Base-by-base conservation (phyloP, 2,797 vertebrate species). In the Clarias pachynema region DNA sequence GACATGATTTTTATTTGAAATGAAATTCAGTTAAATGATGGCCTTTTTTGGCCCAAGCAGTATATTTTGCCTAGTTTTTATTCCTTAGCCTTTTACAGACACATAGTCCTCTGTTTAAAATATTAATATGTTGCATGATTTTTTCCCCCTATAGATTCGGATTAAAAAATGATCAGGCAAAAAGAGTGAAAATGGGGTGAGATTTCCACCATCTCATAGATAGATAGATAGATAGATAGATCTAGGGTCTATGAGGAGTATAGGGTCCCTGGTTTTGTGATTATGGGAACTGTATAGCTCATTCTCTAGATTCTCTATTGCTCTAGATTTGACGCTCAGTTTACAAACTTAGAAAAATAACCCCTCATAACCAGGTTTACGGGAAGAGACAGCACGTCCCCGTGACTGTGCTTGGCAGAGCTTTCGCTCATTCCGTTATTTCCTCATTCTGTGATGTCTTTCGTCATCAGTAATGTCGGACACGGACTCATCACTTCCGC, bases 401-500 rank as follows among this genome's bases (percentile, higher is more conserved):
- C 8, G 14, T n/a, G 59, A 12, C n/a, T 6, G 79, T 59, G 34
- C 31, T 82, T 22, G 62, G 37, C 60, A 5, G 20, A 69, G 44
- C 5, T 56, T 86, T 49, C 22, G 29, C 20, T 60, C 16, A 60
- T 87, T 77, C 44, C 82, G 49, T 78, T 85, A 79, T 84, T 83
- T 83, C 82, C 37, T 86, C 77, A 86, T 31, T 53, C 22, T 82
- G 72, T 22, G 9, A 18, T 75, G 24, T 53, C 49, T 83, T 80
- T 66, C 10, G 2, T 86, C 26, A 57, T 56, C 63, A 56, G 31
- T 65, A 69, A 73, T 68, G 65, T 40, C 29, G n/a, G 63, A 79
- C 82, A 40, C 40, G 7, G 16, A 83, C 31, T 81, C 14, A 26
- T 73, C 40, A 65, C 68, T 85, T 82, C 29, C 65, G 2, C 12